These are phyloP conservation scores for Junonia oenone DNA, from an alignment of 2,888 invertebrate species.

Conservation along the genomic window DNA sequence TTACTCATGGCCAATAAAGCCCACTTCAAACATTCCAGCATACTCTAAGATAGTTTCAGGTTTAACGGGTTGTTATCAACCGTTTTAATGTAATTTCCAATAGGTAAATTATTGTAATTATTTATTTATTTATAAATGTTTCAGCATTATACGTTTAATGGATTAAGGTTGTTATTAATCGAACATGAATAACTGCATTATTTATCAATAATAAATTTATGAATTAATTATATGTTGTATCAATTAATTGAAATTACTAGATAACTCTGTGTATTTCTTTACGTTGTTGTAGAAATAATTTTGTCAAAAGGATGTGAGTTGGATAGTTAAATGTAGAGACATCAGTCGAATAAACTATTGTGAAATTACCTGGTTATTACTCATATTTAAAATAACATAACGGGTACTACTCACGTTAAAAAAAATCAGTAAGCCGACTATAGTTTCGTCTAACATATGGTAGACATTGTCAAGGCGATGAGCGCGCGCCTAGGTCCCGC, in stretches of 20 bases:
- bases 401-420: too few relatives aligned
- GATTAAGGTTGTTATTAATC: background rate
- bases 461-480: too few relatives aligned
- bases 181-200: background rate
- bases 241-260: background rate
- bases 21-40: background rate
- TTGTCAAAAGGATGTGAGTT: too few relatives aligned
- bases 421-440: too few relatives aligned
- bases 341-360: too few relatives aligned
- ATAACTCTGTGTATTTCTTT: background rate
- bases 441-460: too few relatives aligned
- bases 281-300: background rate
- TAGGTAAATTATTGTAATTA: background rate
- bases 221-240: background rate
- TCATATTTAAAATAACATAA: too few relatives aligned
- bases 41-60: background rate
- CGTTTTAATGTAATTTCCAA: background rate
- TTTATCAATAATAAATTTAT: background rate
- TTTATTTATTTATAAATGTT: background rate
- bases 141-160: background rate
- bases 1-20: conserved; percentile 11
- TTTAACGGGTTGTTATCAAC: background rate
- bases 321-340: too few relatives aligned
- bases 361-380: too few relatives aligned
- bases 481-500: too few relatives aligned